Evolutionary conservation across 2,797 vertebrate species (phyloP).

Genomic region (Pseudomugil gertrudae): DNA sequence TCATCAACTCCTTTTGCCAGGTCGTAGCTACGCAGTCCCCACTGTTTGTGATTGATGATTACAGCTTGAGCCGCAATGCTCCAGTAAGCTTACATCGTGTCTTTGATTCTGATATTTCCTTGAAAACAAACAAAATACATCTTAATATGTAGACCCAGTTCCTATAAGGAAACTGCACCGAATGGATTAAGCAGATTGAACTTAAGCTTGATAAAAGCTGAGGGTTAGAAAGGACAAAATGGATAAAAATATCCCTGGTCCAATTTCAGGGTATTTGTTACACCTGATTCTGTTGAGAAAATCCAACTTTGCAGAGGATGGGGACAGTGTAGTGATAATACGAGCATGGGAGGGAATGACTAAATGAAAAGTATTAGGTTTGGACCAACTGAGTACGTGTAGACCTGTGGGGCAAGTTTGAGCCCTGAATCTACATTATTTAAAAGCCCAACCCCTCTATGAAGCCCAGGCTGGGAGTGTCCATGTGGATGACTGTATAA

Average conservation of each 20-base stretch:
- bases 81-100: conserved; percentile 56
- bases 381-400: conserved; percentile 32
- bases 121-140: conserved; percentile 33
- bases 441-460: conserved; percentile 66
- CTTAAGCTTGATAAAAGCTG: conserved; percentile 27
- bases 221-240: conserved; percentile 36
- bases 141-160: conserved; percentile 20
- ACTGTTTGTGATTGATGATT: conserved; percentile 81
- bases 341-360: conserved; percentile 52
- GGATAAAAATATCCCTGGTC: conserved; percentile 23
- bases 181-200: conserved; percentile 47
- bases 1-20: conserved; percentile 72
- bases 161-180: conserved; percentile 32
- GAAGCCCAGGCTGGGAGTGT: conserved; percentile 51
- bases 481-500: conserved; percentile 69
- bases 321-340: conserved; percentile 45
- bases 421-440: conserved; percentile 72
- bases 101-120: conserved; percentile 41
- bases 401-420: conserved; percentile 38
- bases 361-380: conserved; percentile 42
- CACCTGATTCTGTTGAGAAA: conserved; percentile 58
- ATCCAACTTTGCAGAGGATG: conserved; percentile 45
- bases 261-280: background rate
- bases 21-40: conserved; percentile 55
- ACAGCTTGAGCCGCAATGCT: conserved; percentile 46